Conservation (phyloP, 2,113 vertebrate species). For the Pan troglodytes region NHGRI_mPanTro3-v2.1_pri NC_072421.2:134491001-134491500, state of each 20-base stretch:
- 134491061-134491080: background rate
- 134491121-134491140: background rate
- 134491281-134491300: background rate
- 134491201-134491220: background rate
- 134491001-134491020: background rate
- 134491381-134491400: slow-evolving; percentile 1
- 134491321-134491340: background rate
- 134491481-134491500: background rate
- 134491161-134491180: background rate
- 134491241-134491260: background rate
- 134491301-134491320: background rate
- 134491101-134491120: background rate
- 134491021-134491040: background rate
- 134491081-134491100: background rate
- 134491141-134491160: background rate
- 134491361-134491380: background rate
- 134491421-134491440: background rate
- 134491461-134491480: background rate
- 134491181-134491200: background rate
- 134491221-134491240: background rate
- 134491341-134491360: background rate
- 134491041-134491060: background rate
- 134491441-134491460: background rate
- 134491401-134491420: background rate
- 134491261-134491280: slow-evolving; percentile 28